Evolutionary conservation across 1,140 invertebrate species (phyloP).

Genomic region (Ceratosolen solmsi): DNA sequence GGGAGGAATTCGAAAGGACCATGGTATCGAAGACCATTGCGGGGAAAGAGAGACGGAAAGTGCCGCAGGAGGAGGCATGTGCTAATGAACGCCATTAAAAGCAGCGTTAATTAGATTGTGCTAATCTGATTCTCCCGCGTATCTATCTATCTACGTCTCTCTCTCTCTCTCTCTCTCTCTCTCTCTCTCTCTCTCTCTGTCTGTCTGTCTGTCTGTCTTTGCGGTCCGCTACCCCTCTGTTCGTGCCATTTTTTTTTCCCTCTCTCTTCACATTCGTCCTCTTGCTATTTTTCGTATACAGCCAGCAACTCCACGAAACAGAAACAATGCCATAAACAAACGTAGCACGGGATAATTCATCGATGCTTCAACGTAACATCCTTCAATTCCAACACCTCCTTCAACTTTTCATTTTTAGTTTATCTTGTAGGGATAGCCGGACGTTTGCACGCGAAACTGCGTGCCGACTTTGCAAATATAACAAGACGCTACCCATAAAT

Average conservation of each 20-base stretch:
- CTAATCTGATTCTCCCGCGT: slow-evolving; percentile 72
- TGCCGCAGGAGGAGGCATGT: slow-evolving; percentile 63
- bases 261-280: background rate
- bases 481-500: no score
- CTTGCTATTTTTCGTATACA: background rate
- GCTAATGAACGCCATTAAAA: slow-evolving; percentile 75
- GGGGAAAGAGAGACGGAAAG: slow-evolving; percentile 50
- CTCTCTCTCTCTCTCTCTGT: slow-evolving; percentile 4
- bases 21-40: background rate
- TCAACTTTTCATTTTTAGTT: no score
- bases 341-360: no score
- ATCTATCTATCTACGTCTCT: slow-evolving; percentile 56
- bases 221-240: background rate
- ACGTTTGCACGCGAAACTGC: no score
- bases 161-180: slow-evolving; percentile 14
- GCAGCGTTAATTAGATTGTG: slow-evolving; percentile 74
- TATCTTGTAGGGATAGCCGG: no score
- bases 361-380: no score
- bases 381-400: no score
- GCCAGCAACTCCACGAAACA: background rate
- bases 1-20: slow-evolving; percentile 41
- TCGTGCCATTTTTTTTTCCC: no score
- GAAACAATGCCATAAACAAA: background rate
- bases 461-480: no score
- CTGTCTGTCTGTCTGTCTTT: slow-evolving; percentile 19